phyloP scores from a whole-genome alignment of 2,888 invertebrate species.

The Philonicus albiceps region DNA sequence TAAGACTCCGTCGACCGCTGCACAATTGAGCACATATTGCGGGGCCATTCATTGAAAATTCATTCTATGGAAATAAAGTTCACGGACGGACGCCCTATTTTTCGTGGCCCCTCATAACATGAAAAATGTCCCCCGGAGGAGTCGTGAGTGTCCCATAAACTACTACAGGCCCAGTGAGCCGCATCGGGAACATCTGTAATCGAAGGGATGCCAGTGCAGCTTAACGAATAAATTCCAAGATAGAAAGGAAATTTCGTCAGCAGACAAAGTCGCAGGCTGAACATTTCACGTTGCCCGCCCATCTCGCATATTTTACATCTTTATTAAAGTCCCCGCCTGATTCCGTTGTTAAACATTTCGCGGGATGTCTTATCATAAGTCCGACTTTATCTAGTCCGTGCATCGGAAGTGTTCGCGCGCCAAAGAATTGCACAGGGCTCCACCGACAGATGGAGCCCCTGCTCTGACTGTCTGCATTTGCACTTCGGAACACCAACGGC shows the following conservation, averaged over 20 bases:
- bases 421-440: background rate
- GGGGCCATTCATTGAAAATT: background rate
- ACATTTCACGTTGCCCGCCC: background rate
- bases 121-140: background rate
- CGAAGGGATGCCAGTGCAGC: background rate
- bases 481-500: background rate
- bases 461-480: background rate
- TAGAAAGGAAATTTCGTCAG: background rate
- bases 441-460: background rate
- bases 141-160: background rate
- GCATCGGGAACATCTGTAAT: background rate
- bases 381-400: background rate
- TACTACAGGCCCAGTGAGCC: background rate
- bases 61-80: background rate
- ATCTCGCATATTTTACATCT: slow-evolving; percentile 1
- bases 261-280: background rate
- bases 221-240: background rate
- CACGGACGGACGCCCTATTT: background rate
- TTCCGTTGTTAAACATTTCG: slow-evolving; percentile 6
- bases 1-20: background rate
- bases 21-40: background rate
- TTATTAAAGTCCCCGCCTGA: background rate
- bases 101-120: background rate
- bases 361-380: slow-evolving; percentile 13
- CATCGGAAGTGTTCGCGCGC: background rate